Base-by-base conservation (phyloP, 2,113 vertebrate species). In the Ceyx cyanopectus region DNA sequence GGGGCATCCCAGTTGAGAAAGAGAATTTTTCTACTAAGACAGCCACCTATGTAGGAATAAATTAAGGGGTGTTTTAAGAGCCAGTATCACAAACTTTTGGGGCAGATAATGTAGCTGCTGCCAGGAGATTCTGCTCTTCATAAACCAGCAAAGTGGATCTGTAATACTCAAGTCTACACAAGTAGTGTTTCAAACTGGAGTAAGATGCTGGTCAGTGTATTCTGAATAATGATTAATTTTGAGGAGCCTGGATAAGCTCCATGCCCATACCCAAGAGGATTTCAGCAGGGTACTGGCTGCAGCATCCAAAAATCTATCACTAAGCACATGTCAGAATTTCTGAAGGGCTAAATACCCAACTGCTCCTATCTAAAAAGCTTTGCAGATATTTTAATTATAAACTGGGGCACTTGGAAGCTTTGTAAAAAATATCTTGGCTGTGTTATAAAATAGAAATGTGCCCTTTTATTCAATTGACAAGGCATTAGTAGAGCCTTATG, bases 381-480 rank as follows among this genome's bases (percentile, higher is more conserved):
- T 92, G 21, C 73, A 75, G 37, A 85, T 67, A 32, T 67, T 89
- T 84, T 34, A 83, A 81, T 56, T 67, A 51, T 67, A 74, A 66
- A 77, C 3, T 66, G 29, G 19, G 24, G 56, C 14, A 60, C n/a
- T 62, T 85, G n/a, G n/a, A 89, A 78, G 32, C 17, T 58, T 85
- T 92, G 87, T 1, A 61, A 72, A 76, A 85, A 85, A 41, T 15
- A 60, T 24, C 40, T 72, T 81, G 34, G 56, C 69, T 45, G 26
- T 75, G 24, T 65, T 72, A 86, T 77, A 46, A 58, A 70, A 82
- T 50, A 82, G 7, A 82, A 78, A 87, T 23, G 22, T 46, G 48
- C 74, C 37, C 7, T 76, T 91, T 89, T 61, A 85, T 67, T 85
- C 72, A 87, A 79, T 80, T 85, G 58, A 87, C 85, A 85, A 90